Base-by-base conservation (phyloP, 2,888 invertebrate genomes). In the Oscheius sp. region DNA sequence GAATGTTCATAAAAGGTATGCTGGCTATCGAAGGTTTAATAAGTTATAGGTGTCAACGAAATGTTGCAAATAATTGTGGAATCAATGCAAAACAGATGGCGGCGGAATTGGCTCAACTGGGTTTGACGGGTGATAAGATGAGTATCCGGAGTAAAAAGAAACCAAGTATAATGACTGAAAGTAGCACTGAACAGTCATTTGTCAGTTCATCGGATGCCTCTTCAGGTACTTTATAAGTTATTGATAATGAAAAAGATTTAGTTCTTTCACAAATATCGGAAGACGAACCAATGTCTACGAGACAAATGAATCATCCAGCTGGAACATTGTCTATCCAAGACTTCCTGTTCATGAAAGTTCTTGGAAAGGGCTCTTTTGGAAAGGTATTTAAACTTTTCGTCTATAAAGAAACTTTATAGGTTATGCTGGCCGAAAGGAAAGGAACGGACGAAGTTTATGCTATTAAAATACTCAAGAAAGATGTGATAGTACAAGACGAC, bases 21-120 rank as follows among this genome's bases (percentile, higher is more conserved):
- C 12, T 12, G 14, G 6, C 1, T 20, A 1, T 12, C 22, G 4
- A 38, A 57, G 1, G 1, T 4, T 32, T 24, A 44, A 26, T 24
- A 33, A 17, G 28, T 67, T 67, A 5, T 59, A 82, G 83, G 68
- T 98, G 98, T 88, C 94, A 95, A 89, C 94, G 94, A 88, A 98
- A 98, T 89, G 97, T 98, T 74, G 96, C 97, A 72, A 97, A 97
- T 89, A 97, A 95, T 88, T 98, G 98, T 89, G 97, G 98, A 85
- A 94, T 96, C 88, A 94, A 98, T 89, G 94, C 94, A 66, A 94
- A 95, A 88, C 91, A 92, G 88, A 92, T 98, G 94, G 96, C 95
- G 3, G 92, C 93, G 87, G 92, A 95, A 82, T 90, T 97, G 81
- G 92, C 91, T 86, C 91, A 92, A 86, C 92, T 97, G 89, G 95